These are phyloP conservation scores for Scaptomyza cyrtandrae DNA, from an alignment of 2,888 invertebrate genomes.

Conservation along the genomic window DNA sequence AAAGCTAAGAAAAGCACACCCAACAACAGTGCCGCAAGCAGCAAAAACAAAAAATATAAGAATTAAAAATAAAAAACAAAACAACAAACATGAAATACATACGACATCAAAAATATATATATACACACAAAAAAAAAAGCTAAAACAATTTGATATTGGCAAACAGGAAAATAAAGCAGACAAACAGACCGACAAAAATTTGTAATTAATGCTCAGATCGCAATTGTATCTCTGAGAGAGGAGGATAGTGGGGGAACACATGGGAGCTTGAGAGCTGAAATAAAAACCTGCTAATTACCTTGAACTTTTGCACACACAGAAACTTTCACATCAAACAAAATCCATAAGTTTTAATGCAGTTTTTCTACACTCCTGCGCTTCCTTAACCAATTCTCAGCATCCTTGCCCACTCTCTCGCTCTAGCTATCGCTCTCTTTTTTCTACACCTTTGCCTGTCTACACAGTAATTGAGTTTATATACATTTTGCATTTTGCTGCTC, in stretches of 20 bases:
- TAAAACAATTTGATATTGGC: slow-evolving; percentile 58
- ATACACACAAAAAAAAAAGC: slow-evolving; percentile 15
- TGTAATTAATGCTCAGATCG: slow-evolving; percentile 46
- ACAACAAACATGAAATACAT: slow-evolving; percentile 42
- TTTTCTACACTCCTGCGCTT: slow-evolving; percentile 25
- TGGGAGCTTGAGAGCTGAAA: slow-evolving; percentile 21
- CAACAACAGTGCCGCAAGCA: slow-evolving; percentile 44
- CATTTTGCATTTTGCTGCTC: slow-evolving; percentile 71
- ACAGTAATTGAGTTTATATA: slow-evolving; percentile 69
- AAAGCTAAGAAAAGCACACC: slow-evolving; percentile 40
- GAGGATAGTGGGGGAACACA: not conserved
- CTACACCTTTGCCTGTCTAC: slow-evolving; percentile 32
- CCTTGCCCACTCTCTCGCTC: too few relatives aligned
- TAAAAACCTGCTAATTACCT: slow-evolving; percentile 53
- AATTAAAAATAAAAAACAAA: not conserved
- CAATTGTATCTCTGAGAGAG: not conserved
- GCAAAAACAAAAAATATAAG: slow-evolving; percentile 2
- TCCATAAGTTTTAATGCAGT: slow-evolving; percentile 64
- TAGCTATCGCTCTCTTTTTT: not conserved
- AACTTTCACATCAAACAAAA: slow-evolving; percentile 46
- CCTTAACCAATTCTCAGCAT: slow-evolving; percentile 5
- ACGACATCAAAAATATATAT: slow-evolving; percentile 36
- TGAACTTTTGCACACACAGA: slow-evolving; percentile 36
- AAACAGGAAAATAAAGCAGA: slow-evolving; percentile 34
- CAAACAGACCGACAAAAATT: slow-evolving; percentile 36